Percentiles rank a stretch among this genome's conserved stretches.
These are phyloP conservation scores for Liposcelis brunnea DNA, from an alignment of 2,888 invertebrate species.

Conservation along the genomic window DNA sequence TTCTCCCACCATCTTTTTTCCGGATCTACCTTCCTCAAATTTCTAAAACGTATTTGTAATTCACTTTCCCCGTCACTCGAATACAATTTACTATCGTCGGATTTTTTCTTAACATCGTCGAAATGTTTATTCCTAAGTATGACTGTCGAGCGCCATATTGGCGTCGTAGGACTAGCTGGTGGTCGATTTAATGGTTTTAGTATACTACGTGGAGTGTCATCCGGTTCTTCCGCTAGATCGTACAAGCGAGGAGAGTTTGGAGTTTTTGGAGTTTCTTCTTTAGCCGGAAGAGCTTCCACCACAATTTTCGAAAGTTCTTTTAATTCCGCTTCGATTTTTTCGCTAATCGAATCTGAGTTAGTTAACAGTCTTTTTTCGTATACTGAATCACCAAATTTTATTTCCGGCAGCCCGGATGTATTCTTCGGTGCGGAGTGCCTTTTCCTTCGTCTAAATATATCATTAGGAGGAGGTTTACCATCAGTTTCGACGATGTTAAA, in stretches of 20 bases:
- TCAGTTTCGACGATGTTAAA: slow-evolving; percentile 78
- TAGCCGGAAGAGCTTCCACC: slow-evolving; percentile 1
- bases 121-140: slow-evolving; percentile 24
- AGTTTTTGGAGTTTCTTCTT: slow-evolving; percentile 24
- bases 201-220: slow-evolving; percentile 27
- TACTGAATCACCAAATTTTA: slow-evolving; percentile 16
- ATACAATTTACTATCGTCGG: slow-evolving; percentile 2
- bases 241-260: no score
- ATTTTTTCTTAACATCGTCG: slow-evolving; percentile 15
- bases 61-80: slow-evolving; percentile 11
- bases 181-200: slow-evolving; percentile 27
- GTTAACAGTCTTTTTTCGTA: slow-evolving; percentile 11
- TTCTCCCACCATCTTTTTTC: neutral
- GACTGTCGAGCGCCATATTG: slow-evolving; percentile 29
- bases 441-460: slow-evolving; percentile 55
- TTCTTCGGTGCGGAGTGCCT: slow-evolving; percentile 30
- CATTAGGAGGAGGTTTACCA: slow-evolving; percentile 70
- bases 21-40: slow-evolving; percentile 16
- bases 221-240: slow-evolving; percentile 45
- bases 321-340: slow-evolving; percentile 5
- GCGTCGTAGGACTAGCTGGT: slow-evolving; percentile 19
- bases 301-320: slow-evolving; percentile 7
- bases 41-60: slow-evolving; percentile 15
- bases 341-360: neutral
- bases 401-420: slow-evolving; percentile 15